These are phyloP conservation scores for Watersipora subatra DNA, from an alignment of 1,140 invertebrate genomes.

Conservation along the genomic window DNA sequence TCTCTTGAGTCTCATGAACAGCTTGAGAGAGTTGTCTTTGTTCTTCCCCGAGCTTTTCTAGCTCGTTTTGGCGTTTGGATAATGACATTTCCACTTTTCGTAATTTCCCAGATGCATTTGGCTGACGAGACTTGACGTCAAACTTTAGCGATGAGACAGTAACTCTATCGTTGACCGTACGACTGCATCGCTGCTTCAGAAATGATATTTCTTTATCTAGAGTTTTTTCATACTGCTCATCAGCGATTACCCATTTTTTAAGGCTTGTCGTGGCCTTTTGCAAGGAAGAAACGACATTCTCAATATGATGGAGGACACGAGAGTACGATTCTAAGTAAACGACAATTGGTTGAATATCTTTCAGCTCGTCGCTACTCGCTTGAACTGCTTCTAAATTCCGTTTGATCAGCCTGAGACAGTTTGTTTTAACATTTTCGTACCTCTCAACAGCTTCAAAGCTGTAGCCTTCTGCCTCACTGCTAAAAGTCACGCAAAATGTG, in stretches of 20 bases:
- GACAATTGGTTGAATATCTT: background rate
- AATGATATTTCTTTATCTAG: background rate
- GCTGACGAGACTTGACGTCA: background rate
- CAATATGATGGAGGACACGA: background rate
- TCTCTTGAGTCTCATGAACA: background rate
- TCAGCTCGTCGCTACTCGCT: background rate
- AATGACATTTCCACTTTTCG: background rate
- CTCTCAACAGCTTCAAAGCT: background rate
- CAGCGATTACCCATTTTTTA: background rate
- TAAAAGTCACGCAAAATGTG: background rate
- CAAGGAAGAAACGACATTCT: background rate
- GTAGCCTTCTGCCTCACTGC: background rate
- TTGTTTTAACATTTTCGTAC: background rate
- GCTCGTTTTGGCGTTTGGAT: background rate
- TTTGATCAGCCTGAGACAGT: background rate
- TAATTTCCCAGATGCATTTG: background rate
- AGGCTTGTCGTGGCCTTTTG: background rate
- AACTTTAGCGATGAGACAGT: background rate
- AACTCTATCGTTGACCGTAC: background rate
- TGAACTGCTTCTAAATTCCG: background rate
- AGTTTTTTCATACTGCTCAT: background rate
- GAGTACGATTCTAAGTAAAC: background rate
- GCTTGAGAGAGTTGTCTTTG: background rate
- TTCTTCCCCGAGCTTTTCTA: background rate
- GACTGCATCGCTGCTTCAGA: background rate